A percentile compares a stretch with the other conserved stretches of the same genome.
Conservation (phyloP, 2,797 vertebrate genomes). For the Halcyon badia region DNA sequence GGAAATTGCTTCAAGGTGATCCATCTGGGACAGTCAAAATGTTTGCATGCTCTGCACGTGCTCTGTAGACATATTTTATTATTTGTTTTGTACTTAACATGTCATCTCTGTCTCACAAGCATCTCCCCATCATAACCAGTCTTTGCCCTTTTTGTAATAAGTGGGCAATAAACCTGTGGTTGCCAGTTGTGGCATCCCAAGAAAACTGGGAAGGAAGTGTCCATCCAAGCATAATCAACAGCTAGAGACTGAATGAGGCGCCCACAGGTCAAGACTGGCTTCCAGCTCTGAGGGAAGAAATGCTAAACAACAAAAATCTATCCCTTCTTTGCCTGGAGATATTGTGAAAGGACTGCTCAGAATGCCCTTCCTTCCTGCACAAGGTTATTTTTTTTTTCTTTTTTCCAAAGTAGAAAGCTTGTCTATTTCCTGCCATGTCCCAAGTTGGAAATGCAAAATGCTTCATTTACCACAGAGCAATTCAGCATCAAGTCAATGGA, state of each 20-base stretch:
- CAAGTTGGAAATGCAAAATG: not conserved
- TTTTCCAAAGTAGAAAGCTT: not conserved
- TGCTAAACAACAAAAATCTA: not conserved
- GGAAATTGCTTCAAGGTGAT: slow-evolving; percentile 45
- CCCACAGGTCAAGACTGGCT: not conserved
- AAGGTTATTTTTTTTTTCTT: not conserved
- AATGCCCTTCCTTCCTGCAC: not conserved
- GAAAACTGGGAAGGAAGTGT: not conserved
- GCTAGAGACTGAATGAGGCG: not conserved
- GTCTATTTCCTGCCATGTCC: not conserved
- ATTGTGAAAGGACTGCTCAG: not conserved
- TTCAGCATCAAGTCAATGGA: not conserved
- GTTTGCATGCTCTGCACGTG: not conserved
- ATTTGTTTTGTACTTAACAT: not conserved
- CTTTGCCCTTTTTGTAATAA: not conserved
- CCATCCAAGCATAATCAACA: not conserved
- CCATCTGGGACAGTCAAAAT: not conserved
- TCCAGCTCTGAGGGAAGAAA: not conserved
- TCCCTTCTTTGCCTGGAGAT: not conserved
- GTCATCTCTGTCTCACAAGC: not conserved
- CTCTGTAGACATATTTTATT: not conserved
- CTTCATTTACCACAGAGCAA: not conserved
- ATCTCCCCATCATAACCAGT: not conserved
- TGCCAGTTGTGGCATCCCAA: not conserved
- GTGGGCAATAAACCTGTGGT: not conserved